A percentile compares a stretch with the other conserved stretches of the same genome.
These are phyloP conservation scores for Drosophila fulvimacula DNA, from an alignment of 2,888 invertebrate genomes.

Conservation along the genomic window DNA sequence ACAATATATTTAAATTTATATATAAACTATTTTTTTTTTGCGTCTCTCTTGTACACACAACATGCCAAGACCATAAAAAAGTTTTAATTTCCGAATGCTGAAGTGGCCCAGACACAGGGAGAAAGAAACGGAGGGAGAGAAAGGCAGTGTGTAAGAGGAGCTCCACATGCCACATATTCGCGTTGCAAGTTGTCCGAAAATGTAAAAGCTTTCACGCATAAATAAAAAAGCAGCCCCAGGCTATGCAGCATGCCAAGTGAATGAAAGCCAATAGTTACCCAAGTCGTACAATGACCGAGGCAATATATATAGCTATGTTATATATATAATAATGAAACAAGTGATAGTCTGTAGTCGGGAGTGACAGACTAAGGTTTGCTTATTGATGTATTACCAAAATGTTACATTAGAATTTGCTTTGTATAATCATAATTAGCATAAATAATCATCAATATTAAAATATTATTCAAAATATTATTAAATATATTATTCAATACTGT, in stretches of 20 bases:
- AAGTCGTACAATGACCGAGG: conserved; percentile 55
- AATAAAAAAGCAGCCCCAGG: conserved; percentile 65
- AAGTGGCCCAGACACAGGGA: conserved; percentile 53
- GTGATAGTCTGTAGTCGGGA: neutral
- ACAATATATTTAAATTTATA: conserved; percentile 51
- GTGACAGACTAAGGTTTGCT: too few relatives aligned
- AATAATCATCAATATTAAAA: too few relatives aligned
- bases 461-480: too few relatives aligned
- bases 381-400: too few relatives aligned
- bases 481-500: too few relatives aligned
- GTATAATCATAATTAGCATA: too few relatives aligned
- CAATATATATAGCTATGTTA: conserved; percentile 4
- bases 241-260: conserved; percentile 56
- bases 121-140: neutral
- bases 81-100: conserved; percentile 67
- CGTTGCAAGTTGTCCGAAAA: conserved; percentile 52
- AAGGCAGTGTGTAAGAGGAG: neutral
- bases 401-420: too few relatives aligned
- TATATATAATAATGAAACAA: neutral
- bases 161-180: conserved; percentile 33
- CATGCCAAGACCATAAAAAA: conserved; percentile 69
- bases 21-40: conserved; percentile 3
- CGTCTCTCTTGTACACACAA: conserved; percentile 19
- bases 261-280: conserved; percentile 38
- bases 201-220: conserved; percentile 70